phyloP scores from a whole-genome alignment of 2,113 vertebrate genomes.

The Eleginops maclovinus region DNA sequence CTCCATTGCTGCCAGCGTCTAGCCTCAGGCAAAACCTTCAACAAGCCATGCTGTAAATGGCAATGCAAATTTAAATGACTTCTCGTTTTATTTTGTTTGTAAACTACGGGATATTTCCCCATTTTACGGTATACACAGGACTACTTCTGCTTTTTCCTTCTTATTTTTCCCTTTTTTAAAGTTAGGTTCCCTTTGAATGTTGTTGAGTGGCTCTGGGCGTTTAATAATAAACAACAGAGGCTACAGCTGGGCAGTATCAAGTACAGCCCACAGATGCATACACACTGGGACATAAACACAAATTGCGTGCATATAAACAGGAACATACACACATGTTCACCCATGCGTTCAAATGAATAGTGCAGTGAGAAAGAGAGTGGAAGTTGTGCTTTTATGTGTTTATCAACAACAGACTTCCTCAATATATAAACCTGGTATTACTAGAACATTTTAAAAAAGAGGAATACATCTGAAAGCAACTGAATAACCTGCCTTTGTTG shows the following conservation, averaged over 20 bases:
- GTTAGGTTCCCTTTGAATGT: conserved; percentile 47
- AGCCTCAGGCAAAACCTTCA: conserved; percentile 52
- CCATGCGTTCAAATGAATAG: neutral
- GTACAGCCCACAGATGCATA: conserved; percentile 26
- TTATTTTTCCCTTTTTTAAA: conserved; percentile 47
- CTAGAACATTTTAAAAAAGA: conserved; percentile 33
- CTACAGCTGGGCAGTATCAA: conserved; percentile 7
- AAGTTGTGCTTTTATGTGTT: conserved; percentile 9
- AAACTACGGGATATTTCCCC: conserved; percentile 62
- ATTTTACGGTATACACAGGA: conserved; percentile 32
- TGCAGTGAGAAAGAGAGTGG: neutral
- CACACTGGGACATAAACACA: conserved; percentile 21
- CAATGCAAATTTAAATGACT: conserved; percentile 72
- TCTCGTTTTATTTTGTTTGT: conserved; percentile 75
- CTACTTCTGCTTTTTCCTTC: conserved; percentile 75
- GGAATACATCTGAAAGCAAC: conserved; percentile 14
- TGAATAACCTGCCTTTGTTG: neutral
- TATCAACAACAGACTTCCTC: conserved; percentile 57
- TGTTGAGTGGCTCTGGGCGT: conserved; percentile 24
- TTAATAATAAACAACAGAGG: conserved; percentile 54
- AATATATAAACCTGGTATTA: conserved; percentile 49
- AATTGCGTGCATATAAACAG: conserved; percentile 25
- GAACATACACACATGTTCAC: conserved; percentile 22
- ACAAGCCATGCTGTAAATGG: conserved; percentile 48
- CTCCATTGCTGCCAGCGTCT: conserved; percentile 32